Base-by-base conservation (phyloP, 2,113 vertebrate genomes). In the Barnardius zonarius region DNA sequence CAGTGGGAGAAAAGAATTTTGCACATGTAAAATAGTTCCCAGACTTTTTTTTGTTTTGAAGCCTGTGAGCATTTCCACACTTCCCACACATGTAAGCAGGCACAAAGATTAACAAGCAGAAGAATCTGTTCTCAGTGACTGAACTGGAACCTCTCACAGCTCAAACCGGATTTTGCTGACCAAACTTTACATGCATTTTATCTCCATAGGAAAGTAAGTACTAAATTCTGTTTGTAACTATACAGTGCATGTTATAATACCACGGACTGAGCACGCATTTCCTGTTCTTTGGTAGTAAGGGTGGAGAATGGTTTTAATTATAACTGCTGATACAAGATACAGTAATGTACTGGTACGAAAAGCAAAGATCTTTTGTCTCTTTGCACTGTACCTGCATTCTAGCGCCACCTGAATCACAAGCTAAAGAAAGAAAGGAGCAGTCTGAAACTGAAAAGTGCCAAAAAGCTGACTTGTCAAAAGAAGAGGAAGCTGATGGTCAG, bases 31-130 rank as follows among this genome's bases (percentile, higher is more conserved):
- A 96, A 88, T 23, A 73, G 79, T 59, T 92, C 62, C 81, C 86
- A 88, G 92, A 92, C 88, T 84, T 91, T 81, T 37, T 46, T 94
- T 96, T 95, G 88, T 94, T 95, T 95, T 94, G 73, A 93, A 97
- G 77, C 35, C 80, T 92, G 86, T 41, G 62, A 79, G 66, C 80
- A 52, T 70, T 93, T 96, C 93, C 90, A 96, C 91, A 96, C 93
- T 96, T 97, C 95, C 95, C 86, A 94, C 95, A 87, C 88, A 79
- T 6, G 64, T 92, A 96, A 95, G 69, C 55, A 96, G 57, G 77
- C 48, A 11, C 66, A 76, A 66, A 92, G 90, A 92, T 79, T 92
- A 94, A 91, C 62, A 75, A 96, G 86, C 10, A 61, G 79, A 92
- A 73, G 57, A 95, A 86, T 96, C 93, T 94, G 83, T 92, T 95